Percentiles rank a stretch among this genome's conserved stretches.
These are phyloP conservation scores for Cercopithecus petaurista DNA, from an alignment of 2,797 vertebrate species.

Conservation along the genomic window DNA sequence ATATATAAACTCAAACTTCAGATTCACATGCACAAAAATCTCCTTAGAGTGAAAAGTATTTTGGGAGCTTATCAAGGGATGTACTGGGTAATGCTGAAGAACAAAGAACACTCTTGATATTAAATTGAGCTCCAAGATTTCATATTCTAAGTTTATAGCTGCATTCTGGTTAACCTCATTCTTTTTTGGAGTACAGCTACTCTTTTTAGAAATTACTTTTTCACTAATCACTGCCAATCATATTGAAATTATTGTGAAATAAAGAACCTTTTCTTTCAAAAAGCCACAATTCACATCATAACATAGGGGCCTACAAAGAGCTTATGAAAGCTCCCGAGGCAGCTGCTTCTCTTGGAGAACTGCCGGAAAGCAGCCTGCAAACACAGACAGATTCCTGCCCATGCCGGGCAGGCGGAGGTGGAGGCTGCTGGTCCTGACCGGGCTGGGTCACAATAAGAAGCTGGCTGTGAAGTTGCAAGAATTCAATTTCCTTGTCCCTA, in stretches of 20 bases:
- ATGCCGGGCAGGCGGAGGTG: rapidly evolving
- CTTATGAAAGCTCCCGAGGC: background rate
- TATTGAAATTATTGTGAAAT: slow-evolving; percentile 39
- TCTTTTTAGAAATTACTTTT: slow-evolving; percentile 62
- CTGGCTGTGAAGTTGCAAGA: background rate
- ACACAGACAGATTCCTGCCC: background rate
- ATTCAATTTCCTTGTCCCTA: background rate
- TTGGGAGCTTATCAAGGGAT: slow-evolving; percentile 1
- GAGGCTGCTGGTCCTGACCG: background rate
- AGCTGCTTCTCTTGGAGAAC: slow-evolving; percentile 51
- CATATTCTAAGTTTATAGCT: background rate
- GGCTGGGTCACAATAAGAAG: rapidly evolving
- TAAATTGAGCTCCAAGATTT: background rate
- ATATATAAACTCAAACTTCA: background rate
- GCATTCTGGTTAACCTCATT: slow-evolving; percentile 55
- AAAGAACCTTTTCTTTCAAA: slow-evolving; percentile 62
- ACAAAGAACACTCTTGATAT: slow-evolving; percentile 32
- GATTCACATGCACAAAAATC: background rate
- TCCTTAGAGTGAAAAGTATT: slow-evolving; percentile 30
- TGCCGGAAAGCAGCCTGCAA: slow-evolving; percentile 18
- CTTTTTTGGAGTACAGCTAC: background rate
- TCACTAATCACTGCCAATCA: slow-evolving; percentile 31
- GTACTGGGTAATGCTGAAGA: background rate
- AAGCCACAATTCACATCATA: slow-evolving; percentile 72
- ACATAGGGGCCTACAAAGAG: slow-evolving; percentile 42